A percentile compares a stretch with the other conserved stretches of the same genome.
Evolutionary conservation across 2,888 invertebrate genomes (phyloP).

Genomic region (Chloromyia formosa): DNA sequence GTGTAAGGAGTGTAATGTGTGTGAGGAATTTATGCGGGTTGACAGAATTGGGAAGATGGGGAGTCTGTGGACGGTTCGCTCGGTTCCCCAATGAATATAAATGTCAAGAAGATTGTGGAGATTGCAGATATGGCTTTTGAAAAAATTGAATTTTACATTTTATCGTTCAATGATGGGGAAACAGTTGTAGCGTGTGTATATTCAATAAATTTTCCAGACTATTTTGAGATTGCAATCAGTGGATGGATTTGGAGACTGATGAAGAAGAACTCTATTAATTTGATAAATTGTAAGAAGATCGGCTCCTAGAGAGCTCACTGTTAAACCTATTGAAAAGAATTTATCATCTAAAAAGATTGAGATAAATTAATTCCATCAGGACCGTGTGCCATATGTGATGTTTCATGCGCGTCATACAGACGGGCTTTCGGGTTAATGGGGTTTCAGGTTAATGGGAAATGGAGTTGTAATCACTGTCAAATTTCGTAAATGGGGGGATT

Average conservation of each 20-base stretch:
- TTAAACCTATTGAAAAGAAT: too few species aligned
- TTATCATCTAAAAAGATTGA: too few species aligned
- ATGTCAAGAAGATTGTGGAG: constrained; percentile 22
- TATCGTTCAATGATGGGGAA: constrained; percentile 1
- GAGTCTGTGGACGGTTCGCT: background rate
- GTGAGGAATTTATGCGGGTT: background rate
- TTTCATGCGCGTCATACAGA: background rate
- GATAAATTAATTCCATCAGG: too few species aligned
- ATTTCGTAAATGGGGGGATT: background rate
- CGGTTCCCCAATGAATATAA: constrained; percentile 4
- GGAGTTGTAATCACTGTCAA: background rate
- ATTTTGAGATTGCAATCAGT: background rate
- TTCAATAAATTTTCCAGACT: background rate
- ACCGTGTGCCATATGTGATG: background rate
- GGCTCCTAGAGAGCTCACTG: too few species aligned
- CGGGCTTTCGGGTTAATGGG: too few species aligned
- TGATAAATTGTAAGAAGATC: too few species aligned
- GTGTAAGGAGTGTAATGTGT: background rate
- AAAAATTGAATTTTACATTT: constrained; percentile 24
- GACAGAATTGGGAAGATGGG: constrained; percentile 8
- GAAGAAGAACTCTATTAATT: too few species aligned
- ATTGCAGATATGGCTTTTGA: constrained; percentile 19
- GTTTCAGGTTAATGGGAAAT: background rate
- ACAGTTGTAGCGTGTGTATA: background rate
- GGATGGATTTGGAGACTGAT: too few species aligned